phyloP scores from a whole-genome alignment of 2,797 vertebrate species.

The Ficedula albicollis region DNA sequence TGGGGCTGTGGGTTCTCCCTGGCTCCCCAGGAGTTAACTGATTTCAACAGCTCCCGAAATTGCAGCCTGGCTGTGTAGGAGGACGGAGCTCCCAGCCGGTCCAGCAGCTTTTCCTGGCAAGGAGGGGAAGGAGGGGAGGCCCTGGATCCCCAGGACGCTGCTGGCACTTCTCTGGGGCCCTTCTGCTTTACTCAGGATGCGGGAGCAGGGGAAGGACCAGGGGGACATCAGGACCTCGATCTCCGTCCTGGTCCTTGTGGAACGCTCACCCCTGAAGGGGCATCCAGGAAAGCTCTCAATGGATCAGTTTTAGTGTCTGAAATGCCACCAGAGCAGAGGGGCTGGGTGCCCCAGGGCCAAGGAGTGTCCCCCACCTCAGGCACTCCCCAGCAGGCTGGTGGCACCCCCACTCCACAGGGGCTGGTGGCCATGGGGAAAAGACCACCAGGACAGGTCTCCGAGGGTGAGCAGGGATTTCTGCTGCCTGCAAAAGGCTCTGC shows the following conservation, averaged over 20 bases:
- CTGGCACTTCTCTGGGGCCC: background rate
- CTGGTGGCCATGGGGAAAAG: background rate
- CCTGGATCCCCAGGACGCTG: background rate
- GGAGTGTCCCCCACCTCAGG: background rate
- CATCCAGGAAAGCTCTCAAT: background rate
- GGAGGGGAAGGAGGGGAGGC: background rate
- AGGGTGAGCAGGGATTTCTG: accelerated
- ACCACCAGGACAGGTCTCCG: background rate
- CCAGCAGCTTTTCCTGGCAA: background rate
- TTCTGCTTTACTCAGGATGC: accelerated
- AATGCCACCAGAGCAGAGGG: background rate
- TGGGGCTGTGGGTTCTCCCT: background rate
- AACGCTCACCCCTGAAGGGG: background rate
- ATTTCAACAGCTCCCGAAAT: background rate
- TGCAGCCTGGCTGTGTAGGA: background rate
- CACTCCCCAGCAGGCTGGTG: background rate
- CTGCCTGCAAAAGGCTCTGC: background rate
- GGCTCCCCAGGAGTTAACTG: background rate
- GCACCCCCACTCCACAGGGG: no score
- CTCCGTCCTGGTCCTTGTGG: background rate
- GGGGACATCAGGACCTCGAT: accelerated
- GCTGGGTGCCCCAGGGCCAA: accelerated
- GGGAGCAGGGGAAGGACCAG: background rate
- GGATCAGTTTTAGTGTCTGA: accelerated
- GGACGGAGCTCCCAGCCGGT: background rate